Evolutionary conservation across 2,797 vertebrate genomes (phyloP).

Genomic region (Scolopax bukidnonensis): DNA sequence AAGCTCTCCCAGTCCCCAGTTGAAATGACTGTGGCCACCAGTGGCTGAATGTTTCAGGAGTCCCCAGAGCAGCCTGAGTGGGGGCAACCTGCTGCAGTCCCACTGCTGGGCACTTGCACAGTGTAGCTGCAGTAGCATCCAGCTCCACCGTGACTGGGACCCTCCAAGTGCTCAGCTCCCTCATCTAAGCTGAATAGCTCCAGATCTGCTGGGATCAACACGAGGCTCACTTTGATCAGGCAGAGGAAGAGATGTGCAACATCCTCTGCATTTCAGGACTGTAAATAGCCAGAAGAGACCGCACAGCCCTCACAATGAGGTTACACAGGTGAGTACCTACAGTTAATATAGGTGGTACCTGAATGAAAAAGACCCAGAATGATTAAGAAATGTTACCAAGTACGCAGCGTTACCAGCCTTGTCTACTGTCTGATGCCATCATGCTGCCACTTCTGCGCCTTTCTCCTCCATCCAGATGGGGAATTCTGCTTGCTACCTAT

Average conservation of each 20-base stretch:
- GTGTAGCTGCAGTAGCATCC: not conserved
- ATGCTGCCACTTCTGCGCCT: not conserved
- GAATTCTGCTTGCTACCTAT: not conserved
- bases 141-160: accelerated
- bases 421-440: not conserved
- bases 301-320: not conserved
- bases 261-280: not conserved
- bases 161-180: not conserved
- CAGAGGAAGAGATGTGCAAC: not conserved
- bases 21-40: not conserved
- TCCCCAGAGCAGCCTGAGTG: not conserved
- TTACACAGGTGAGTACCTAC: not conserved
- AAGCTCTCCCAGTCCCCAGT: not conserved
- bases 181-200: not conserved
- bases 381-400: not conserved
- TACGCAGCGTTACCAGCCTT: not conserved
- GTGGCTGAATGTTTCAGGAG: not conserved
- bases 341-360: not conserved
- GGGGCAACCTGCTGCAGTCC: not conserved
- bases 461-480: not conserved
- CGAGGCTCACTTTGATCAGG: not conserved
- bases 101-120: not conserved
- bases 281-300: not conserved
- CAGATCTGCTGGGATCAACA: not conserved
- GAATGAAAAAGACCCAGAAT: not conserved